Evolutionary conservation across 2,797 vertebrate species (phyloP), one percentile per base, ranked within the genome.

Genomic region (Sebastes minor): DNA sequence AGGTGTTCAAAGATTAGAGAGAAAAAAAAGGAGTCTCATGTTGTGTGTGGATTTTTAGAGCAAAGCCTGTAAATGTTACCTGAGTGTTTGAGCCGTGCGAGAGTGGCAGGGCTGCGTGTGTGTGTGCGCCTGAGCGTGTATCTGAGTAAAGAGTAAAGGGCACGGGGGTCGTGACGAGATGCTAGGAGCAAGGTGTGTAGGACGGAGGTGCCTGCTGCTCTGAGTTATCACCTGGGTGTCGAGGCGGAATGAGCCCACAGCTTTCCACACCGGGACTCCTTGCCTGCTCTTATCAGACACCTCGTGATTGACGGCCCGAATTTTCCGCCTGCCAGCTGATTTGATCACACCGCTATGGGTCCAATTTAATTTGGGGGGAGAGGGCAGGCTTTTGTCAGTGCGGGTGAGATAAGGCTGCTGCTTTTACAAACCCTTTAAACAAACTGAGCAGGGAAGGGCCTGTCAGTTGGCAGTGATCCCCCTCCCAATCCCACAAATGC

Each of bases 351-450:
- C 71, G 93, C 94, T 94, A 94, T 92, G 93, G 95, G 95, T 94
- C 95, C 94, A 95, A 96, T 95, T 96, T 95, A 96, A 96, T 96
- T 96, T 95, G 92, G 94, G 91, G 94, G 94, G 92, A 95, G 93
- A 95, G 94, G 93, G 94, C 94, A 93, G 91, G 93, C 94, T 95
- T 96, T 95, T 96, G 95, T 96, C 96, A 95, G 95, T 82, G 89
- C 76, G 82, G 91, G 84, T 89, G 91, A 95, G 96, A 96, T 96
- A 96, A 96, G 95, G 92, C 91, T 92, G 86, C 89, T 92, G 94
- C 94, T 96, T 96, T 96, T 95, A 96, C 95, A 95, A 95, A 95
- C 92, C 94, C 92, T 95, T 95, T 95, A 95, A 95, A 95, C 94
- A 95, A 95, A 95, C 93, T 87, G 84, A 91, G 91, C 88, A 85